phyloP scores from a whole-genome alignment of 1,140 invertebrate species.

The Phortica variegata region DNA sequence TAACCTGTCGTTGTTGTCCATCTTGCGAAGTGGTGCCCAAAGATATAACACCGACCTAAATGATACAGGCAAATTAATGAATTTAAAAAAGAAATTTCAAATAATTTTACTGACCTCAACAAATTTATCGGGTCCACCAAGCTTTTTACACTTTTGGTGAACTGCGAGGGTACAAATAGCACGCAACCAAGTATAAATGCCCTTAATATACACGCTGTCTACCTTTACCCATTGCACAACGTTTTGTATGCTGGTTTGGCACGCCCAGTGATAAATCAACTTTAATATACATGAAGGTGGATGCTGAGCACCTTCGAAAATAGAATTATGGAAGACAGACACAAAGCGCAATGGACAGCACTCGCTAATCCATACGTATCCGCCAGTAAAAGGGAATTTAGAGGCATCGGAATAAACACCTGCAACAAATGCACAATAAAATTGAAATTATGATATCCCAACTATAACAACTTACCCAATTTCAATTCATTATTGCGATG shows the following conservation, averaged over 20 bases:
- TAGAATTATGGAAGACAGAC: slow-evolving; percentile 81
- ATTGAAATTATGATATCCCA: background rate
- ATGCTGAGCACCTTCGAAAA: slow-evolving; percentile 81
- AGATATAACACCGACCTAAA: slow-evolving; percentile 77
- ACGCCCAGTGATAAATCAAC: slow-evolving; percentile 86
- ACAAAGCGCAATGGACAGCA: slow-evolving; percentile 81
- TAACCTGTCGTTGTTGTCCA: slow-evolving; percentile 78
- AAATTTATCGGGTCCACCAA: slow-evolving; percentile 69
- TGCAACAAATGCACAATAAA: slow-evolving; percentile 16
- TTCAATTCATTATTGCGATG: slow-evolving; percentile 71
- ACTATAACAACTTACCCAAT: slow-evolving; percentile 59
- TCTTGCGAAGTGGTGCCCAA: slow-evolving; percentile 85
- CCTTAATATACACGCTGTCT: slow-evolving; percentile 73
- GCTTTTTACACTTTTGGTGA: slow-evolving; percentile 69
- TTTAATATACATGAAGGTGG: slow-evolving; percentile 78
- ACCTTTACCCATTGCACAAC: slow-evolving; percentile 87
- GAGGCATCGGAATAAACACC: slow-evolving; percentile 81
- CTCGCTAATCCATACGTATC: slow-evolving; percentile 85
- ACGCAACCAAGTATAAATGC: slow-evolving; percentile 76
- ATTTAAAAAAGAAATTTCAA: background rate
- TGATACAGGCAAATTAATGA: background rate
- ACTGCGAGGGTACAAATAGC: slow-evolving; percentile 76
- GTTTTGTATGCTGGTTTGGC: slow-evolving; percentile 84
- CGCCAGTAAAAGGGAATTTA: slow-evolving; percentile 82
- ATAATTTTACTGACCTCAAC: slow-evolving; percentile 60